Percentiles rank a stretch among this genome's conserved stretches.
Evolutionary conservation across 2,888 invertebrate species (phyloP).

Genomic region (Parasteatoda lunata): DNA sequence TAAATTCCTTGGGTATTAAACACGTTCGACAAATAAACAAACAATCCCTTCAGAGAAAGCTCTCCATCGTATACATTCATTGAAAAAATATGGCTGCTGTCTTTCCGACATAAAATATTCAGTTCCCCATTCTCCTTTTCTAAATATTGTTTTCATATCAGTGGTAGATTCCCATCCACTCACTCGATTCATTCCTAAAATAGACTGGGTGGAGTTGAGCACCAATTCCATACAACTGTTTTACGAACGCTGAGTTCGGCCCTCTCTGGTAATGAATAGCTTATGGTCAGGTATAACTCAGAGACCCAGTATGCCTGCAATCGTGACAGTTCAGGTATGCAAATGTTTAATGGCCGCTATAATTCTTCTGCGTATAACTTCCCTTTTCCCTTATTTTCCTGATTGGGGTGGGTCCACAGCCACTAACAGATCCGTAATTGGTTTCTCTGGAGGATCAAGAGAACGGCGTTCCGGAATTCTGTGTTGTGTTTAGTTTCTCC

Average conservation of each 20-base stretch:
- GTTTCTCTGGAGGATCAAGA: slow-evolving; percentile 56
- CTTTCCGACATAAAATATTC: not conserved
- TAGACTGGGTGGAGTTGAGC: slow-evolving; percentile 38
- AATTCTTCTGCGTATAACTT: slow-evolving; percentile 38
- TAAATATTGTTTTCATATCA: slow-evolving; percentile 2
- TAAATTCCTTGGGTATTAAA: too few relatives aligned
- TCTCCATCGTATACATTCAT: too few relatives aligned
- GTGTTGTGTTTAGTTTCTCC: slow-evolving; percentile 16
- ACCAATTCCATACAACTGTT: slow-evolving; percentile 33
- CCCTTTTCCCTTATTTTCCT: slow-evolving; percentile 42
- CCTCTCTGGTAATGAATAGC: slow-evolving; percentile 53
- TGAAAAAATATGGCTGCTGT: too few relatives aligned
- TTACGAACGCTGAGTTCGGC: not conserved
- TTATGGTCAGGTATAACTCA: slow-evolving; percentile 61
- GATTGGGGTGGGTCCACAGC: slow-evolving; percentile 52
- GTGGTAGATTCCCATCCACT: slow-evolving; percentile 26
- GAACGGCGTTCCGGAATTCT: not conserved
- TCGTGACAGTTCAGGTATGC: slow-evolving; percentile 60
- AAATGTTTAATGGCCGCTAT: slow-evolving; percentile 62
- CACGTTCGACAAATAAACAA: too few relatives aligned
- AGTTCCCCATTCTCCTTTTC: not conserved
- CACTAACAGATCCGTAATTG: slow-evolving; percentile 61
- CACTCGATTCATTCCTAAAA: slow-evolving; percentile 31
- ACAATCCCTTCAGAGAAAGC: too few relatives aligned
- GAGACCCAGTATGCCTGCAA: slow-evolving; percentile 29